Conservation (phyloP, 2,888 invertebrate genomes). For the Rhogogaster chlorosoma region DNA sequence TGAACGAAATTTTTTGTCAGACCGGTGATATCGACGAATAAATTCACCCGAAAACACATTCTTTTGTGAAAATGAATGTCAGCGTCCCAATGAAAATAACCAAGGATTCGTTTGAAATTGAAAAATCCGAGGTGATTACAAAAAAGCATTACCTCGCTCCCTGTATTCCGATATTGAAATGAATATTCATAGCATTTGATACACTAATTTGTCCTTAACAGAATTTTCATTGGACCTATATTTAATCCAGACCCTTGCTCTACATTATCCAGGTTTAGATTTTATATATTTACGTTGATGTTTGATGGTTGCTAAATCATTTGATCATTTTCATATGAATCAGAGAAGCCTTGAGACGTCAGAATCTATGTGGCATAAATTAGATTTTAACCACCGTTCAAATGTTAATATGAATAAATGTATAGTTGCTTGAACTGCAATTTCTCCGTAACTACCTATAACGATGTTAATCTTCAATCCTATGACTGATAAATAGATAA, state of each 20-base stretch:
- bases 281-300: background rate
- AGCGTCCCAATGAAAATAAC: background rate
- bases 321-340: background rate
- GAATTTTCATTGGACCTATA: background rate
- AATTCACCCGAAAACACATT: background rate
- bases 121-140: background rate
- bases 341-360: background rate
- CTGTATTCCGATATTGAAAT: background rate
- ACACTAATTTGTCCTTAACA: background rate
- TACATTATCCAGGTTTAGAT: background rate
- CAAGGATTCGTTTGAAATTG: background rate
- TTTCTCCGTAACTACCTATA: background rate
- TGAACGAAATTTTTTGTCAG: background rate
- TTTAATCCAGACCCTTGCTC: background rate
- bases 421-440: background rate
- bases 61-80: background rate
- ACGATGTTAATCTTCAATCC: slow-evolving; percentile 6
- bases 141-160: background rate
- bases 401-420: background rate
- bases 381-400: background rate
- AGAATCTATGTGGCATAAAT: background rate
- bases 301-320: background rate
- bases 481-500: slow-evolving; percentile 42
- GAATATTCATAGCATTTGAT: background rate
- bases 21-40: background rate